These are phyloP conservation scores for Hoplodrina blanda DNA, from an alignment of 2,888 invertebrate species.

Conservation along the genomic window DNA sequence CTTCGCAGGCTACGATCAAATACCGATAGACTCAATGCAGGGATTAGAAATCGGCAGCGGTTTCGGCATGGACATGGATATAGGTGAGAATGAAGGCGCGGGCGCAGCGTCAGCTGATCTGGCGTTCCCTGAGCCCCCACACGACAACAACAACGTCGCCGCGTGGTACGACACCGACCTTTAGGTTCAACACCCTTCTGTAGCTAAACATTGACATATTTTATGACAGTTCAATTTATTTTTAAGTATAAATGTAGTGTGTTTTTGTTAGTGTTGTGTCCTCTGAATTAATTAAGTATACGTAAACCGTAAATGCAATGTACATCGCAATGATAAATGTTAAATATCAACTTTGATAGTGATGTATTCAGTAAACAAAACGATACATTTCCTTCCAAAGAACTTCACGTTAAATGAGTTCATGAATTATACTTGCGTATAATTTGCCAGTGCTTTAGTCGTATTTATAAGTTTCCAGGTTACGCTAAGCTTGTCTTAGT, in stretches of 20 bases:
- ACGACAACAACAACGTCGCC: conserved; percentile 97
- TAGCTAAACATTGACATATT: conserved; percentile 39
- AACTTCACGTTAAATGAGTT: conserved; percentile 25
- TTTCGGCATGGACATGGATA: conserved; percentile 97
- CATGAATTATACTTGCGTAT: conserved; percentile 48
- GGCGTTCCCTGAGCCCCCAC: conserved; percentile 95
- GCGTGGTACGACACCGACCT: conserved; percentile 99
- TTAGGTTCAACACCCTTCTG: conserved; percentile 81
- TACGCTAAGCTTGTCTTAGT: conserved; percentile 77
- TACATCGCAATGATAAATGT: neutral
- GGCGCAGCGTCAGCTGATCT: conserved; percentile 95
- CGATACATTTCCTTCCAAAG: conserved; percentile 4
- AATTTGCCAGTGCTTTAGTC: conserved; percentile 48
- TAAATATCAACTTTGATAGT: conserved; percentile 16
- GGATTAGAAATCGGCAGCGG: conserved; percentile 97
- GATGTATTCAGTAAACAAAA: conserved; percentile 29
- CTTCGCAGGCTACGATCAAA: conserved; percentile 97
- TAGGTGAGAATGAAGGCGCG: conserved; percentile 95
- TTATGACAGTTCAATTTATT: conserved; percentile 56
- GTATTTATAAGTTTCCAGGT: conserved; percentile 66
- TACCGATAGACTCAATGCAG: conserved; percentile 99
- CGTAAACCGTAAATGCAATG: conserved; percentile 17
- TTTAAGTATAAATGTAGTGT: conserved; percentile 50
- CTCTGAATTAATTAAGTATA: conserved; percentile 22
- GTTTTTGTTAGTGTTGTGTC: conserved; percentile 61